phyloP scores from a whole-genome alignment of 2,888 invertebrate species.

The Nymphalis urticae region DNA sequence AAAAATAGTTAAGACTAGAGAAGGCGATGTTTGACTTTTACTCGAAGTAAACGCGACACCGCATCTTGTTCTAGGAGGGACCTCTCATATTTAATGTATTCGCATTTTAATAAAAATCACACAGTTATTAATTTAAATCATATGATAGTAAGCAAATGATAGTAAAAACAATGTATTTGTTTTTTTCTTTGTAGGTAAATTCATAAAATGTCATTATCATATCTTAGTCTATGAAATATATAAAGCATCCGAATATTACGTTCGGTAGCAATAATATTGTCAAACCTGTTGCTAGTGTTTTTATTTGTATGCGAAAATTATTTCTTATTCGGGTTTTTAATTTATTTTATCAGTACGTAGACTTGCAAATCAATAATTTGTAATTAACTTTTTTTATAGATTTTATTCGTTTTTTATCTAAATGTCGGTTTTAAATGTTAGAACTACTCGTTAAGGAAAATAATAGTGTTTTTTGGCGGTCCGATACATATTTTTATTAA shows the following conservation, averaged over 20 bases:
- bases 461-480: background rate
- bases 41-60: constrained; percentile 46
- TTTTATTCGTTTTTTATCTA: background rate
- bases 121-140: too few relatives aligned
- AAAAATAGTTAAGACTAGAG: constrained; percentile 41
- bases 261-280: background rate
- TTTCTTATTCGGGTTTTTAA: background rate
- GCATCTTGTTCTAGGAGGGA: constrained; percentile 35
- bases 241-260: background rate
- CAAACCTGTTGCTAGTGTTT: background rate
- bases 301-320: background rate
- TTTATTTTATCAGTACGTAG: constrained; percentile 2
- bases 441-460: background rate
- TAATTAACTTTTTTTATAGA: constrained; percentile 3
- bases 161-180: too few relatives aligned
- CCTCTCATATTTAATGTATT: constrained; percentile 32
- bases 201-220: too few relatives aligned
- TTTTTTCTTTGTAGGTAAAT: too few relatives aligned
- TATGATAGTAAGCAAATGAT: too few relatives aligned
- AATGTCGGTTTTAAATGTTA: background rate
- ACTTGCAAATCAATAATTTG: background rate
- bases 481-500: background rate
- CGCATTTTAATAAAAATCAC: background rate
- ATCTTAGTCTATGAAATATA: too few relatives aligned
- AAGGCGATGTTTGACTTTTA: constrained; percentile 45